Evolutionary conservation across 2,888 invertebrate species (phyloP), one percentile per base, ranked within the genome.

Genomic region (Toxonevra muliebris): DNA sequence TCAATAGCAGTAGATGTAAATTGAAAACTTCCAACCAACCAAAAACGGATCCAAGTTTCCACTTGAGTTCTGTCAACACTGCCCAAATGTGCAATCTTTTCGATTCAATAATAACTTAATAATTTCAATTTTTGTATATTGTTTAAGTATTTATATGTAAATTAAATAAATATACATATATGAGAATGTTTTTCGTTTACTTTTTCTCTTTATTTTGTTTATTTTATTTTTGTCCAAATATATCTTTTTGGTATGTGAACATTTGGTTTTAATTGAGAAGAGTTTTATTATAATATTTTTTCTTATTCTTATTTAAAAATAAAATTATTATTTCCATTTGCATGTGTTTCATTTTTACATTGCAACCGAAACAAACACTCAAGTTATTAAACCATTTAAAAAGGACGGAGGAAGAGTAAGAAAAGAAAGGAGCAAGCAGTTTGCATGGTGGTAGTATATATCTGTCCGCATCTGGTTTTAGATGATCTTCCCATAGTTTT

Each of bases 241-340:
- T 30, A 48, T 50, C 45, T 20, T 57, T 61, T 65, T 61, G 61
- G 60, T 43, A 64, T 68, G 64, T 61, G 64, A 61, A 52, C 20
- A 61, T 61, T 61, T 58, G 41, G 54, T 55, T 76, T 77, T 73
- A 59, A 77, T 80, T 80, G 79, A 78, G 76, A 76, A 79, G 73
- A 76, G 54, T 13, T 60, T 78, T 79, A 60, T 76, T 79, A 77
- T 78, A 75, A 76, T 77, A 78, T 62, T 76, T 75, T 77, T 77
- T 76, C 76, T 77, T 76, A 78, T 76, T 79, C 66, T 80, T 63
- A 77, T 65, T 61, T 61, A 65, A 64, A 79, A 79, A 80, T 80
- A 79, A 79, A 80, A 75, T 77, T 80, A 79, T 79, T 76, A 79
- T 80, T 80, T 79, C 75, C 75, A 77, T 69, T 68, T 74, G 74